Evolutionary conservation across 1,140 invertebrate species (phyloP).

Genomic region (Zeugodacus cucurbitae): DNA sequence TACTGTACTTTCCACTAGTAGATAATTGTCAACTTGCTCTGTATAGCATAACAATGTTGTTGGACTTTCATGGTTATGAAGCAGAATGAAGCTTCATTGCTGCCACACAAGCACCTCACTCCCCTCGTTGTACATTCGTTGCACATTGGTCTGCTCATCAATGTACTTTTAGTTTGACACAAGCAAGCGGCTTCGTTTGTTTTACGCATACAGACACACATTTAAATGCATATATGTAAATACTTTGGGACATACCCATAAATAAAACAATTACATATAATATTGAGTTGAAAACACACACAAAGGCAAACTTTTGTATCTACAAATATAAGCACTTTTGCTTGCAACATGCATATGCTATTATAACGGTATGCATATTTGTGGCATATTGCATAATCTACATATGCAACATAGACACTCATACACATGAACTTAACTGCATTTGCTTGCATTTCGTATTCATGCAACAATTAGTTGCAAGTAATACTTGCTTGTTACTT

Average conservation of each 20-base stretch:
- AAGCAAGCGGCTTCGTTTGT: background rate
- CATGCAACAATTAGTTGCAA: slow-evolving; percentile 32
- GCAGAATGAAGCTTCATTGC: background rate
- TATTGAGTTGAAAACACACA: background rate
- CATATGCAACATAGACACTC: background rate
- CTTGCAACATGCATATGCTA: background rate
- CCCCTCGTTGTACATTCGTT: background rate
- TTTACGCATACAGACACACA: background rate
- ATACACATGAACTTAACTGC: background rate
- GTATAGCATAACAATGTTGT: background rate
- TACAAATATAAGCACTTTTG: background rate
- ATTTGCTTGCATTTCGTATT: background rate
- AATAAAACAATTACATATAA: slow-evolving; percentile 34
- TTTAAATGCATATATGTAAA: background rate
- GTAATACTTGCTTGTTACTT: slow-evolving; percentile 32
- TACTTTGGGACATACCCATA: slow-evolving; percentile 14
- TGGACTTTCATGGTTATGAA: background rate
- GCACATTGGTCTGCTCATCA: background rate
- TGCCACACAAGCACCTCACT: background rate
- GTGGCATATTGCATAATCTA: slow-evolving; percentile 1
- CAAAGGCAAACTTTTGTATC: background rate
- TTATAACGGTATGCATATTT: background rate
- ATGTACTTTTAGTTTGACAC: background rate
- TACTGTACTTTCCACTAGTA: too few species aligned
- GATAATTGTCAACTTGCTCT: background rate